Conservation (phyloP, 1,140 invertebrate genomes). For the Aethina tumida region DNA sequence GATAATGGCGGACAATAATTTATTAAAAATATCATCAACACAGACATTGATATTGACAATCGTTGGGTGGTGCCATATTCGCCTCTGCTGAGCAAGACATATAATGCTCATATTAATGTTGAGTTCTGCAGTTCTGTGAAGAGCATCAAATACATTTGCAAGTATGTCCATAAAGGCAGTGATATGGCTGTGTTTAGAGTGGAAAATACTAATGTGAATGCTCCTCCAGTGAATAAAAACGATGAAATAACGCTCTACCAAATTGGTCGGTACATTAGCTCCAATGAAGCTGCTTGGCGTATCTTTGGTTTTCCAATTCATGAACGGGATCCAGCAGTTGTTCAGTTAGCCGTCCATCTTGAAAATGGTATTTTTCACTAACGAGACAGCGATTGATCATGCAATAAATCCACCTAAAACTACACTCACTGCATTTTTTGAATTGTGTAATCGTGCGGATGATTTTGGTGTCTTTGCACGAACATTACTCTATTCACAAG, state of each 20-base stretch:
- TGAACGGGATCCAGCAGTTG: conserved; percentile 30
- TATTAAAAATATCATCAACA: too few relatives aligned
- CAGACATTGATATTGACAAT: too few relatives aligned
- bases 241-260: conserved; percentile 35
- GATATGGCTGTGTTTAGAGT: conserved; percentile 28
- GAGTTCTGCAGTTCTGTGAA: too few relatives aligned
- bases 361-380: conserved; percentile 27
- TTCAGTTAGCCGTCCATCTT: conserved; percentile 31
- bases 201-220: conserved; percentile 21
- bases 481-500: conserved; percentile 34
- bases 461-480: conserved; percentile 33
- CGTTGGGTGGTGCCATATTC: too few relatives aligned
- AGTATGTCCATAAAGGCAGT: too few relatives aligned
- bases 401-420: conserved; percentile 20
- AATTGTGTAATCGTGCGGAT: conserved; percentile 11
- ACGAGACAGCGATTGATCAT: conserved; percentile 13
- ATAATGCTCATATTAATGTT: too few relatives aligned
- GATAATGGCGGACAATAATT: too few relatives aligned
- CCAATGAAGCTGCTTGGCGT: conserved; percentile 35
- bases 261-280: conserved; percentile 23
- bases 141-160: too few relatives aligned
- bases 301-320: conserved; percentile 34
- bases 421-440: conserved; percentile 26
- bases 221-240: conserved; percentile 15
- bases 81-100: too few relatives aligned